Conservation (phyloP, 2,113 vertebrate genomes). For the Gadus chalcogrammus region DNA sequence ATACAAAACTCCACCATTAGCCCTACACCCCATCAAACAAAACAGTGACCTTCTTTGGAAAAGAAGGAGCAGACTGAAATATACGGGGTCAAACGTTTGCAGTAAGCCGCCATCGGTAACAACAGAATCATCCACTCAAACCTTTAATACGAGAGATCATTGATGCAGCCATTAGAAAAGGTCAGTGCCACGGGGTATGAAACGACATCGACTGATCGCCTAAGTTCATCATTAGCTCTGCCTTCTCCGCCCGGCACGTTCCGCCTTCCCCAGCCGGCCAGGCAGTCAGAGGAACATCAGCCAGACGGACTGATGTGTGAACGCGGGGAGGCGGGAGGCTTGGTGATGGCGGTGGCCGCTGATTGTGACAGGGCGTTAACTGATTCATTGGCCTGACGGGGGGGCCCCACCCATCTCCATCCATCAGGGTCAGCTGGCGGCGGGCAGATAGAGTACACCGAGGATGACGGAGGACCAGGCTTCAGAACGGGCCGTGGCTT, state of each 20-base stretch:
- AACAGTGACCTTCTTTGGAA: no score
- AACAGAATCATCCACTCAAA: neutral
- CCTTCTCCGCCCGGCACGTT: neutral
- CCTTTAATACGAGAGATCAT: neutral
- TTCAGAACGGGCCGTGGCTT: neutral
- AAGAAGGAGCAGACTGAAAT: no score
- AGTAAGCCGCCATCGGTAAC: neutral
- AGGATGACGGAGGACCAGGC: slow-evolving; percentile 15
- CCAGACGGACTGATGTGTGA: slow-evolving; percentile 58
- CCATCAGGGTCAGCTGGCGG: slow-evolving; percentile 71
- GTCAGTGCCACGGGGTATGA: neutral
- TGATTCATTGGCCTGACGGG: slow-evolving; percentile 79
- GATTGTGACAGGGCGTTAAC: slow-evolving; percentile 70
- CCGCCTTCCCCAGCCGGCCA: slow-evolving; percentile 36
- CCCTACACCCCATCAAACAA: no score
- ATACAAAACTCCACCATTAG: no score
- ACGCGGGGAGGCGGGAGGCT: slow-evolving; percentile 56
- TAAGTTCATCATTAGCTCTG: no score
- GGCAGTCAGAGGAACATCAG: slow-evolving; percentile 74
- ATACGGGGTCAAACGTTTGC: no score
- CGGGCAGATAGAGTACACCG: slow-evolving; percentile 51
- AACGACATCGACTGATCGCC: no score
- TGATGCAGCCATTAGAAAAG: neutral
- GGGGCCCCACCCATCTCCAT: slow-evolving; percentile 79
- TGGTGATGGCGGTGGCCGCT: slow-evolving; percentile 74